phyloP scores from a whole-genome alignment of 2,797 vertebrate species.

The Pangasius mekongensis region DNA sequence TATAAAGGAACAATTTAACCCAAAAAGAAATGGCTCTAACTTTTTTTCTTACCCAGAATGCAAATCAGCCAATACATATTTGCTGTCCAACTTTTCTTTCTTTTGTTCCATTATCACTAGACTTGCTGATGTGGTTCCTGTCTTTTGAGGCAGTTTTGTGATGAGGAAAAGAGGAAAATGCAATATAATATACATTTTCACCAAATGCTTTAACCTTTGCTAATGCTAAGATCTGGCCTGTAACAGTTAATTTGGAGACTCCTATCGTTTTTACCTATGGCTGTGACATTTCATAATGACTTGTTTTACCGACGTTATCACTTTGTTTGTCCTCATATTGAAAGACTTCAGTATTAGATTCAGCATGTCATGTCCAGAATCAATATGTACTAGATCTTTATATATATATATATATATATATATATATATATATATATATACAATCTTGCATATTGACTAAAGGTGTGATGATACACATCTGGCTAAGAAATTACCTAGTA shows the following conservation, averaged over 20 bases:
- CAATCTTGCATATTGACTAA: not conserved
- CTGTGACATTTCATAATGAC: not conserved
- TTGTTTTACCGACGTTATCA: not conserved
- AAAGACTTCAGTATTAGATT: not conserved
- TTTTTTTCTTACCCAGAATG: not conserved
- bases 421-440: no score
- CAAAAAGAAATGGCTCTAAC: not conserved
- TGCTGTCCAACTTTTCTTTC: not conserved
- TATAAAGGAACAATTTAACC: not conserved
- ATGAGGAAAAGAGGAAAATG: not conserved
- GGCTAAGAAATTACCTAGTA: not conserved
- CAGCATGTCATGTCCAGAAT: not conserved
- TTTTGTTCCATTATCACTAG: slow-evolving; percentile 2
- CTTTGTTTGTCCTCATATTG: not conserved
- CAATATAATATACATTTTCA: not conserved
- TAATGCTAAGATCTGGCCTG: not conserved
- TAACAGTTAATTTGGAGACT: not conserved
- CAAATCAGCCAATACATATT: not conserved
- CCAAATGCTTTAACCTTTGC: not conserved
- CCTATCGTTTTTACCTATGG: not conserved
- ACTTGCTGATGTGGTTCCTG: not conserved
- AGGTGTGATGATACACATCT: not conserved
- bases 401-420: no score
- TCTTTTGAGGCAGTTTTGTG: not conserved
- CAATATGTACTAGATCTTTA: not conserved